Conservation (phyloP, 1,140 invertebrate species). For the Microplitis mediator region DNA sequence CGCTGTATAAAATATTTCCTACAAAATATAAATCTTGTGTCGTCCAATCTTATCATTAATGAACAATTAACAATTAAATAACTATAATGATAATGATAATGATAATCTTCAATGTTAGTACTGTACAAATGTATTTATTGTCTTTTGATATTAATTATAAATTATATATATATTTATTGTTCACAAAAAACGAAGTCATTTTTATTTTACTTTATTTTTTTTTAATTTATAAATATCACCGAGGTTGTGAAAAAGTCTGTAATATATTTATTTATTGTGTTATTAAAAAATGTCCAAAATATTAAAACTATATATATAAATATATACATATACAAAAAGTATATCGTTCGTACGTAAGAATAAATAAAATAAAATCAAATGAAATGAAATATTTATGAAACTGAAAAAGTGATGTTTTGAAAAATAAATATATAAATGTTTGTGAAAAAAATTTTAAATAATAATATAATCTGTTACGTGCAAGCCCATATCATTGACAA, state of each 20-base stretch:
- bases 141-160: neutral
- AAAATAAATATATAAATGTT: neutral
- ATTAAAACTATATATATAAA: neutral
- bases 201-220: neutral
- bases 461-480: conserved; percentile 15
- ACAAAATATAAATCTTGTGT: neutral
- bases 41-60: neutral
- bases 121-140: neutral
- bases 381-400: neutral
- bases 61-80: conserved; percentile 21
- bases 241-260: neutral
- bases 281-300: neutral
- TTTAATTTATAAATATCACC: neutral
- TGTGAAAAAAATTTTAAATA: no score
- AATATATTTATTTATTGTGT: conserved; percentile 1
- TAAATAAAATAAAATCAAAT: neutral
- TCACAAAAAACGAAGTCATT: neutral
- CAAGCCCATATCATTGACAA: conserved; percentile 56
- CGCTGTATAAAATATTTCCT: no score
- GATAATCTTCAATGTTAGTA: neutral
- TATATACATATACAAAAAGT: neutral
- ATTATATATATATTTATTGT: neutral
- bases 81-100: conserved; percentile 14
- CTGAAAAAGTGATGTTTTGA: neutral
- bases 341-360: neutral